Evolutionary conservation across 2,888 invertebrate species (phyloP), one percentile per base, ranked within the genome.

Genomic region (Lypha dubia): DNA sequence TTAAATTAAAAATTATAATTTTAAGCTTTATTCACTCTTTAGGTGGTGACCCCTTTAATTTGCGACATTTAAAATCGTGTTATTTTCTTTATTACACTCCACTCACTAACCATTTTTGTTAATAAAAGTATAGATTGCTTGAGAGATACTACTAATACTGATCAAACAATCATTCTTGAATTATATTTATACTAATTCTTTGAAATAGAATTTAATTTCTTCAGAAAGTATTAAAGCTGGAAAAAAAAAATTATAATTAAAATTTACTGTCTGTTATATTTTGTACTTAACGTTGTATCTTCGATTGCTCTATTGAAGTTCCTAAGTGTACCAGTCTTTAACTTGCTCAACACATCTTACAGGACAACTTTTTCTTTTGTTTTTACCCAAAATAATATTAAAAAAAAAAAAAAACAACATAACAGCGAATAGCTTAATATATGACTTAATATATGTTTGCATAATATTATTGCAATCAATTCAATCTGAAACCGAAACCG

Each of bases 61-160:
- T 6, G 8, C 6, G 88, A 11, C 1, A 38, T 1, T 38, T 86
- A 89, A 28, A 28, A 28, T 28, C 28, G 28, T 5, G 2, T 28
- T 28, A 5, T 28, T 28, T 28, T 28, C 28, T 28, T 28, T 4
- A 81, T 51, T 89, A 88, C 17, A 17, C 35, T 65, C 20, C 17
- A 17, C 35, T 65, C 20, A 79, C 83, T 83, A 70, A 83, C 83
- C 83, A 83, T 83, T 68, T 83, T 77, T 49, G 17, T 53, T 71
- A 13, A 44, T 1, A 6, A n/a, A 68, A 28, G 70, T 53, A 62
- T 17, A 74, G 46, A n/a, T 86, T 87, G 46, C 70, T 87, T 86
- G 84, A 73, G 67, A 86, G 87, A 56, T 17, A 68, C 89, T 87
- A 86, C 88, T 88, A 13, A 89, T 89, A 83, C 83, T 83, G 62